Base-by-base conservation (phyloP, 2,797 vertebrate species). In the Melanotaenia nigrans region DNA sequence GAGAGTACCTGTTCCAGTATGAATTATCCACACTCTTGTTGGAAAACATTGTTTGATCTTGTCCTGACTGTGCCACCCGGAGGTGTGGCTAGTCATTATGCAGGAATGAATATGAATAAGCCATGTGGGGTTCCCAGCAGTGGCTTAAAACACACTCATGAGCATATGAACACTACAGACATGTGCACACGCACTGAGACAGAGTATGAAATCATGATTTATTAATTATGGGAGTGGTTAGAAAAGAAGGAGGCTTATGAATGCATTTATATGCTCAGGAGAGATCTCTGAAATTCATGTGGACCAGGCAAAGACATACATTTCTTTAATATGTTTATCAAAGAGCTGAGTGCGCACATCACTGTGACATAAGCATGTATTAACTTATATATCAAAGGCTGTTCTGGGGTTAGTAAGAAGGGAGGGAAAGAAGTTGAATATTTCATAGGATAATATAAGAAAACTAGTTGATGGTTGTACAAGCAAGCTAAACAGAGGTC, bases 151-250 rank as follows among this genome's bases (percentile, higher is more conserved):
- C 82, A 86, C 87, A 81, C 78, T 72, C 82, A 82, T 83, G 89
- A 84, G 80, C 86, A 90, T 86, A 91, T 91, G 82, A 92, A 89
- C 90, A 85, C 85, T 65, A 45, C 68, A 35, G 78, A 68, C 85
- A 28, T 66, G 79, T 67, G 74, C 61, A 51, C 64, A 62, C 80
- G 78, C 54, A 53, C 66, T 16, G 69, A 56, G 65, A 25, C 86
- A 30, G 89, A 83, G 89, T 79, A n/a, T 90, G 90, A 75, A 85
- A 73, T 92, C 89, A 91, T 93, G 86, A 93, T 93, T 87, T 92
- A 93, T 92, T 92, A 91, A 93, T 91, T 79, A 75, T 88, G 87
- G 92, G 92, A 92, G 92, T 85, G 92, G 90, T 76, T 87, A 88
- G 45, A 61, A 67, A 84, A 79, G 73, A 72, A n/a, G 14, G 74